phyloP scores from a whole-genome alignment of 2,888 invertebrate species.

The Crocallis elinguaria region DNA sequence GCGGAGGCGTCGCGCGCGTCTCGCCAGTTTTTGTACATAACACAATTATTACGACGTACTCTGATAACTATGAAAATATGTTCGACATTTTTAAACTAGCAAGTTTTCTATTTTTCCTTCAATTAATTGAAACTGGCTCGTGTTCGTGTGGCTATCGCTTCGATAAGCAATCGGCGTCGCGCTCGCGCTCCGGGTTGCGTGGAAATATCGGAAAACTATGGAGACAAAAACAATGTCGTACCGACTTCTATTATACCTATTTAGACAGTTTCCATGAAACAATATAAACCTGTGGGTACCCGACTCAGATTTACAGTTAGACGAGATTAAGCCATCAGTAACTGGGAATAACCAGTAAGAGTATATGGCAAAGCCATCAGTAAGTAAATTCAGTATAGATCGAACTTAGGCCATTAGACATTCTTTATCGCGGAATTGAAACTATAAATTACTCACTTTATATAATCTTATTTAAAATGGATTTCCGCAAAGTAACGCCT shows the following conservation, averaged over 20 bases:
- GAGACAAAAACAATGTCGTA: slow-evolving; percentile 4
- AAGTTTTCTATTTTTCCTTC: slow-evolving; percentile 34
- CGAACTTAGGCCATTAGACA: no score
- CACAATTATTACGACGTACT: slow-evolving; percentile 76
- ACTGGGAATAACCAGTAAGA: no score
- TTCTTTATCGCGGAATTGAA: no score
- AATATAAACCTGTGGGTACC: no score
- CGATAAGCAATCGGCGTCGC: slow-evolving; percentile 24
- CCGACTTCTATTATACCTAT: no score
- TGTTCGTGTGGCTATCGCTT: slow-evolving; percentile 26
- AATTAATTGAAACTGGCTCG: slow-evolving; percentile 33
- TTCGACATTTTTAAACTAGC: slow-evolving; percentile 39
- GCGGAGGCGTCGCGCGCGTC: slow-evolving; percentile 17
- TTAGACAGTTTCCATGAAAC: not conserved
- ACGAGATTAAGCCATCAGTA: no score
- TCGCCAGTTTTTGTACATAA: slow-evolving; percentile 54
- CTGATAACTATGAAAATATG: slow-evolving; percentile 73
- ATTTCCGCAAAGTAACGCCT: no score
- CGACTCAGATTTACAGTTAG: no score
- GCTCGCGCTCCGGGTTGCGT: slow-evolving; percentile 16
- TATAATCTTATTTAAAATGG: no score
- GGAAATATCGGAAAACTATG: slow-evolving; percentile 20
- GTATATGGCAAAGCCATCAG: no score
- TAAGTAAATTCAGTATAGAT: no score
- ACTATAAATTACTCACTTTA: no score